Evolutionary conservation across 2,888 invertebrate genomes (phyloP), one percentile per base, ranked within the genome.

Genomic region (Acanthococcus lagerstroemiae): DNA sequence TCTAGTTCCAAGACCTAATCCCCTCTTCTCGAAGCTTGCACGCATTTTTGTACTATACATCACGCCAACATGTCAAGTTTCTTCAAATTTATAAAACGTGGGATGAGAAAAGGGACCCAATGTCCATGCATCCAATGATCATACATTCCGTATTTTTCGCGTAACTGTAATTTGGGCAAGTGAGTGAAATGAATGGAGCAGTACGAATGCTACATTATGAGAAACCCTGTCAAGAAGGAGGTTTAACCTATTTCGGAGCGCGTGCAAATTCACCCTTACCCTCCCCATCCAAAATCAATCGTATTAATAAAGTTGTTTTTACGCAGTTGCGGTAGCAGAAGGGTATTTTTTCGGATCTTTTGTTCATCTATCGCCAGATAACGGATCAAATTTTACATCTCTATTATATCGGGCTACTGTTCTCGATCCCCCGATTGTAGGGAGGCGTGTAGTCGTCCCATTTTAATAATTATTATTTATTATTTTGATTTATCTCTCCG

Each of bases 291-390:
- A 61, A 61, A 61, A 61, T 61, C 61, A 61, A 61, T 61, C 61
- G 61, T 50, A 61, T 61, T 61, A 61, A 61, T 61, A 61, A 61
- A 61, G 61, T 61, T 61, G 61, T 61, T 61, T 61, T 61, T 61
- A 61, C 61, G 50, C 61, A 61, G 50, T 61, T 61, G 61, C 61
- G 52, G 61, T 50, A 48, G 61, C 61, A 61, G 50, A 61, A 61
- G 61, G 61, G 61, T 61, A 61, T 61, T 61, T 45, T 50, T 48
- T 61, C 50, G 17, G 22, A 30, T 61, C 61, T 61, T 61, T 61
- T 61, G 61, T 61, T 61, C 61, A 46, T 26, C 22, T 27, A 17
- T 26, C 30, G 61, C 21, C 48, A 61, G 61, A 61, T 61, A 61
- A 61, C 61, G 61, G 52, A 61, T 61, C 52, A 61, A 52, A 52